Evolutionary conservation across 2,888 invertebrate genomes (phyloP).

Genomic region (Mamestra brassicae): DNA sequence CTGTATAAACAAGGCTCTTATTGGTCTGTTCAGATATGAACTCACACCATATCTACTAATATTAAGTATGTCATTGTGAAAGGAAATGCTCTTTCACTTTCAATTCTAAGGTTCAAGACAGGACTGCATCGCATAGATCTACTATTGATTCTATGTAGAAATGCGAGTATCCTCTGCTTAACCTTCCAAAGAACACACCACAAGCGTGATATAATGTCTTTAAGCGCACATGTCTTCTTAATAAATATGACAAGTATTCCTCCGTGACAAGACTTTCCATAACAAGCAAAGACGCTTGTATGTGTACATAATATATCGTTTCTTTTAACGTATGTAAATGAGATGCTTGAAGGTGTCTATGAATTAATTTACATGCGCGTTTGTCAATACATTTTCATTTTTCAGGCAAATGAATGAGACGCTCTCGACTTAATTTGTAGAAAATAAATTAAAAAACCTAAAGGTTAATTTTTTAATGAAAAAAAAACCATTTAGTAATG

Average conservation of each 20-base stretch:
- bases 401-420: constrained; percentile 17
- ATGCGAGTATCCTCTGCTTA: neutral
- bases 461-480: no score
- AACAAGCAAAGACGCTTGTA: constrained; percentile 25
- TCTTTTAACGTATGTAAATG: constrained; percentile 46
- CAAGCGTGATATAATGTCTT: neutral
- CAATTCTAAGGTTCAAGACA: no score
- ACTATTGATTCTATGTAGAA: neutral
- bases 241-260: constrained; percentile 38
- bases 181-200: neutral
- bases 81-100: no score
- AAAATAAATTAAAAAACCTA: neutral
- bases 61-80: no score
- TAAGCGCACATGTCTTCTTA: neutral
- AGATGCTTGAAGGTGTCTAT: constrained; percentile 17
- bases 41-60: no score
- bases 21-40: no score
- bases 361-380: constrained; percentile 40
- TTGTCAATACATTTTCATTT: constrained; percentile 24
- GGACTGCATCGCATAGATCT: neutral
- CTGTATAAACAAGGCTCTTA: no score
- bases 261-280: constrained; percentile 34
- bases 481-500: constrained; percentile 12
- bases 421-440: neutral
- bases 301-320: constrained; percentile 20